Conservation (phyloP, 2,888 invertebrate genomes). For the Heliconius aoede region DNA sequence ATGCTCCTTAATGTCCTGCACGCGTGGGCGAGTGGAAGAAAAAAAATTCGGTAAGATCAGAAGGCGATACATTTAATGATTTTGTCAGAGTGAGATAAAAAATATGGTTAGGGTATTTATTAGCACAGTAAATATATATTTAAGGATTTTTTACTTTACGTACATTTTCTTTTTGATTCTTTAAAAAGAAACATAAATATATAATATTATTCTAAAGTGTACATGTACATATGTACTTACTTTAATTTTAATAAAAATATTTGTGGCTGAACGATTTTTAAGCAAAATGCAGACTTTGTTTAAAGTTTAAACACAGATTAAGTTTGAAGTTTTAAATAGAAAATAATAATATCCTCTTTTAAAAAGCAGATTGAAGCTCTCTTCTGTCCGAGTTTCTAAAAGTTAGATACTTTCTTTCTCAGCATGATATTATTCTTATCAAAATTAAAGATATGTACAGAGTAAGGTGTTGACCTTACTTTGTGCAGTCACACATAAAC, state of each 20-base stretch:
- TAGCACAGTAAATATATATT: not conserved
- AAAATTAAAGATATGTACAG: not conserved
- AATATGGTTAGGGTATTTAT: not conserved
- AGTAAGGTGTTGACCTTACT: too few relatives aligned
- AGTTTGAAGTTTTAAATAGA: too few relatives aligned
- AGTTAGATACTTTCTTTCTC: not conserved
- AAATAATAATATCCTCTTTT: too few relatives aligned
- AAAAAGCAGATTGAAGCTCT: not conserved
- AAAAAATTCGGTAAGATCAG: slow-evolving; percentile 8
- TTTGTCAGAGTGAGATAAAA: not conserved
- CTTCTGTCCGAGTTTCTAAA: too few relatives aligned
- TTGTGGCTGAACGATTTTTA: too few relatives aligned
- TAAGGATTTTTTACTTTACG: not conserved
- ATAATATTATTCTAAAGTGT: too few relatives aligned
- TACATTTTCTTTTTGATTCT: not conserved
- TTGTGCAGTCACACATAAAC: not conserved
- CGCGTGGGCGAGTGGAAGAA: not conserved
- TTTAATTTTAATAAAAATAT: too few relatives aligned
- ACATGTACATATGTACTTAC: too few relatives aligned
- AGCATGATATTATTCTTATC: not conserved
- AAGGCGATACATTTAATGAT: slow-evolving; percentile 1
- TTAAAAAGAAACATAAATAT: not conserved
- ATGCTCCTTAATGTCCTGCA: slow-evolving; percentile 3
- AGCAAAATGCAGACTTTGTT: too few relatives aligned
- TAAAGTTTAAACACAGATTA: too few relatives aligned